Percentiles rank a stretch among this genome's conserved stretches.
phyloP scores from a whole-genome alignment of 2,113 vertebrate species.

The Xenopus tropicalis region DNA sequence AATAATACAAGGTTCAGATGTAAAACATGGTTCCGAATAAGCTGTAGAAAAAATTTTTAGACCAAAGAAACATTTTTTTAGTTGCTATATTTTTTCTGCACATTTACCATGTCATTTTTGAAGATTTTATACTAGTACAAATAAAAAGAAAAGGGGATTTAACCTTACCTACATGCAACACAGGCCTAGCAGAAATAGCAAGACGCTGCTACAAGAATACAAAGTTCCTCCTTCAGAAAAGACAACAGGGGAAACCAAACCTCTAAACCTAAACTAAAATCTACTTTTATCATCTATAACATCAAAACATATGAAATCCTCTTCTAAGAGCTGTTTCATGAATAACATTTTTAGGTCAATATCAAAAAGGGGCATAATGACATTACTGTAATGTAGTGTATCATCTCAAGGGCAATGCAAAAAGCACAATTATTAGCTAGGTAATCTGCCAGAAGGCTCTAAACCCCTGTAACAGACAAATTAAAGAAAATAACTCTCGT shows the following conservation, averaged over 20 bases:
- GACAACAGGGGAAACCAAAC: not conserved
- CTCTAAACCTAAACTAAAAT: not conserved
- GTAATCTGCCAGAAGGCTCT: constrained; percentile 34
- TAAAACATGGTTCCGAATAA: too few relatives aligned
- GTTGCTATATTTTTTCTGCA: too few relatives aligned
- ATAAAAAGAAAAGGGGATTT: too few relatives aligned
- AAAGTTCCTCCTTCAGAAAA: not conserved
- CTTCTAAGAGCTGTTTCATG: constrained; percentile 20
- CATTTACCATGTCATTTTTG: too few relatives aligned
- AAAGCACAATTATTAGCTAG: constrained; percentile 25
- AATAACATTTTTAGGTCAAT: constrained; percentile 18
- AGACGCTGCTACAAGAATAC: not conserved
- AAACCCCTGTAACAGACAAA: constrained; percentile 32
- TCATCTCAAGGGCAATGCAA: constrained; percentile 23
- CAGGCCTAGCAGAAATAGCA: too few relatives aligned
- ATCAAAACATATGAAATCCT: not conserved
- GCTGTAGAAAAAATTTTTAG: too few relatives aligned
- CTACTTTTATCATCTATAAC: not conserved
- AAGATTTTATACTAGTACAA: too few relatives aligned
- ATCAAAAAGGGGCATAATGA: constrained; percentile 26
- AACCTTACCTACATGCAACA: too few relatives aligned
- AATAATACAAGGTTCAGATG: too few relatives aligned
- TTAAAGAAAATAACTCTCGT: constrained; percentile 30
- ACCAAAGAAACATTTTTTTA: too few relatives aligned
- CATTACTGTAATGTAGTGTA: constrained; percentile 26